Evolutionary conservation across 35 echinoderm and acorn worm species (phyloP).

Genomic region (Chiridota heheva): DNA sequence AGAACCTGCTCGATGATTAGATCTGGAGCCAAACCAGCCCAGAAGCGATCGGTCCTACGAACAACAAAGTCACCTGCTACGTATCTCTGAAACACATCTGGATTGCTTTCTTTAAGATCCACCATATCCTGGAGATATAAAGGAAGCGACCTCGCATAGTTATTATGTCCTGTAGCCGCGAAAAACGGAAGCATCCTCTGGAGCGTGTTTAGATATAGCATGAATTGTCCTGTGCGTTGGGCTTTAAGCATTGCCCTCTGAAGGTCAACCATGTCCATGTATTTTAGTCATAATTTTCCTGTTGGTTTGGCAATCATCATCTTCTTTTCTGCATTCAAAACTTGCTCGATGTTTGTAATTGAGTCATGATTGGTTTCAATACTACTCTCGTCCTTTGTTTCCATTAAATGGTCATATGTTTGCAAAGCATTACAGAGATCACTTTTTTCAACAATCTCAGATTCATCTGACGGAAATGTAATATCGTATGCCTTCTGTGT

Average conservation of each 20-base stretch:
- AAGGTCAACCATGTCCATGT: slow-evolving; percentile 48
- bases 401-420: too few species aligned
- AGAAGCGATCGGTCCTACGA: slow-evolving; percentile 42
- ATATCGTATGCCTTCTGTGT: background rate
- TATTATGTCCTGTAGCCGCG: slow-evolving; percentile 64
- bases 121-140: slow-evolving; percentile 55
- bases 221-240: slow-evolving; percentile 14
- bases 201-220: slow-evolving; percentile 39
- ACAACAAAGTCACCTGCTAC: slow-evolving; percentile 30
- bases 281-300: slow-evolving; percentile 33
- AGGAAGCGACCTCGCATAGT: slow-evolving; percentile 38
- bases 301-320: slow-evolving; percentile 28
- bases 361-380: background rate
- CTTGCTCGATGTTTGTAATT: background rate
- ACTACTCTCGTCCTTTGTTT: background rate
- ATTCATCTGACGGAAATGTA: too few species aligned
- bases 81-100: slow-evolving; percentile 34
- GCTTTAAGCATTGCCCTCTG: background rate
- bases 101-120: slow-evolving; percentile 23
- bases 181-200: slow-evolving; percentile 56
- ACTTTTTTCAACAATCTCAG: too few species aligned
- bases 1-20: slow-evolving; percentile 65
- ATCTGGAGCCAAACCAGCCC: slow-evolving; percentile 60
- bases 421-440: too few species aligned
- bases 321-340: background rate